phyloP scores from a whole-genome alignment of 2,797 vertebrate genomes.

The Simalia tracyae region DNA sequence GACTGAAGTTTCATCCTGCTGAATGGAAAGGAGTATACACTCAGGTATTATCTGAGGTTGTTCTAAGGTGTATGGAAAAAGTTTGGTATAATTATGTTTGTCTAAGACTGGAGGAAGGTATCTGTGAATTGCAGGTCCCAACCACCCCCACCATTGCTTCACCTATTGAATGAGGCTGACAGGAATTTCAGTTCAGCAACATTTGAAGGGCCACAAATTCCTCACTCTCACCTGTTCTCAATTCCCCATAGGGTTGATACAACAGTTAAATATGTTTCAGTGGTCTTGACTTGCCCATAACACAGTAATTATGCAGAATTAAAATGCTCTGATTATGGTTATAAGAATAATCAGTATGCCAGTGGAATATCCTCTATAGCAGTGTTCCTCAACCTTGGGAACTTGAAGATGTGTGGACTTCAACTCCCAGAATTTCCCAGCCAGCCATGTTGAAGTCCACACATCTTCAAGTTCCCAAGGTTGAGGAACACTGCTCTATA shows the following conservation, averaged over 20 bases:
- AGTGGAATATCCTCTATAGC: neutral
- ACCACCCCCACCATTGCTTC: neutral
- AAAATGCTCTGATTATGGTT: neutral
- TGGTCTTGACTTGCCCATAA: neutral
- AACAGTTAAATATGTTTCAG: neutral
- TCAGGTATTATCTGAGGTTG: neutral
- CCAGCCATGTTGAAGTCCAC: no score
- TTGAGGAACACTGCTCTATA: no score
- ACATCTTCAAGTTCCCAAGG: no score
- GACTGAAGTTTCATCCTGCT: neutral
- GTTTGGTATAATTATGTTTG: neutral
- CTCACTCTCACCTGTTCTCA: neutral
- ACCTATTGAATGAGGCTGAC: neutral
- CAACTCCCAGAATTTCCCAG: no score
- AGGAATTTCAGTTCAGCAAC: neutral
- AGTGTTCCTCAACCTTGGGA: no score
- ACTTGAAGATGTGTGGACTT: no score
- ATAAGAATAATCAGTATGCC: neutral
- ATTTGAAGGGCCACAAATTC: neutral
- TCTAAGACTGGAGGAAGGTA: neutral
- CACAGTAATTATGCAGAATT: neutral
- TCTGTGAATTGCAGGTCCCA: neutral
- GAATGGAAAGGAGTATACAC: neutral
- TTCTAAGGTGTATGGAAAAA: neutral
- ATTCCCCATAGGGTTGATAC: neutral